Evolutionary conservation across 2,797 vertebrate species (phyloP), one percentile per base, ranked within the genome.

Genomic region (Tadarida brasiliensis): DNA sequence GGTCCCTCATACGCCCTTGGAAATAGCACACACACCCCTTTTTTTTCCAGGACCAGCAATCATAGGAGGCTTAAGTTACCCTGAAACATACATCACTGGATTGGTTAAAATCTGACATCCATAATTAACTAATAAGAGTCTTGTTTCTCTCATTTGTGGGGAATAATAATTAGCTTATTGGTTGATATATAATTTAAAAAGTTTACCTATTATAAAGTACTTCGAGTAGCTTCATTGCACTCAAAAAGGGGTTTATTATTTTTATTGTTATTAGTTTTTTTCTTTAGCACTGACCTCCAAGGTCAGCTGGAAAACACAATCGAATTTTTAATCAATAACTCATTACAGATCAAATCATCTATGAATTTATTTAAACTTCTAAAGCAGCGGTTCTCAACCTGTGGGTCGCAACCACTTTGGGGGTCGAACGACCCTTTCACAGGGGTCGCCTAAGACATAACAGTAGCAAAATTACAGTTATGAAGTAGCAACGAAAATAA

Each of bases 261-360:
- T 84, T 92, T 71, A 83, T 80, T 87, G 20, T 73, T 90, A 54
- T 83, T 70, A 59, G n/a, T 81, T 39, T 57, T 96, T 86, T 93
- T 49, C 56, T 77, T 87, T 65, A 95, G 33, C 26, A 67, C 57
- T 49, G 65, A 49, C n/a, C 47, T 88, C 70, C 54, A 87, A 87
- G 47, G 4, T 83, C 89, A 80, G 59, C 57, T 94, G 39, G 87
- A 93, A 95, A 94, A 91, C 59, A 63, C 68, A 91, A 70, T 76
- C 57, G 82, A 85, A 96, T 93, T 97, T 95, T 92, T 95, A 83
- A 94, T 82, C 85, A 96, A 71, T 95, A 95, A 94, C 4, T 65
- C 33, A 95, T 88, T 94, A 89, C 30, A 71, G 68, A 93, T 73
- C 89, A 96, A 97, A 59, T 86, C 91, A 96, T 80, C 85, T 94